Base-by-base conservation (phyloP, 2,113 vertebrate genomes). In the Muntiacus muntjak region DNA sequence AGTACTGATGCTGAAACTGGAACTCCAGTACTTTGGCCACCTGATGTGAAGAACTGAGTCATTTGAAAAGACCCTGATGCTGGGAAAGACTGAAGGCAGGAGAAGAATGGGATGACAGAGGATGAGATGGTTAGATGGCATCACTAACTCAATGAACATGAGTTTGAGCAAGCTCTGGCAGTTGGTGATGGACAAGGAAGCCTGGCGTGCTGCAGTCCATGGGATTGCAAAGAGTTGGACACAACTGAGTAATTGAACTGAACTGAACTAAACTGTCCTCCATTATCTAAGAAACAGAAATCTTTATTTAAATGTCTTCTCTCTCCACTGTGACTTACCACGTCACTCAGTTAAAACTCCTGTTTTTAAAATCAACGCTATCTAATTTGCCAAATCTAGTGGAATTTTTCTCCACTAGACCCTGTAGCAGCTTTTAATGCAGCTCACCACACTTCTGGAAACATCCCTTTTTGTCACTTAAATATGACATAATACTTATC, bases 321-420 rank as follows among this genome's bases (percentile, higher is more conserved):
- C 19, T 81, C 30, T 78, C 71, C 25, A 64, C 2, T 58, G n/a
- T 64, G n/a, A 54, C 6, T 94, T 87, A 45, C 12, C 47, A 15
- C 12, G 87, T 91, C 19, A 85, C 17, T 74, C 25, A 60, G 78
- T 25, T 86, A 52, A 86, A 90, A 87, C 25, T 58, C 5, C 52
- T 89, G 81, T 88, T 60, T 62, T 81, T 60, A n/a, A 93, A 87
- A 84, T 79, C 30, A 74, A 8, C 50, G 67, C 64, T 95, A 40
- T 90, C 33, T 83, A 52, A 67, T 89, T 86, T 93, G n/a, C 60
- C 43, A 95, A 81, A 64, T 81, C 45, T 93, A 76, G 58, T 88
- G 8, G 62, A 47, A 83, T 71, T 91, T 71, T 91, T 71, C 57
- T 89, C 26, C 40, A 36, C n/a, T 88, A 28, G 45, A 25, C 79